These are phyloP conservation scores for Corbicula japonica DNA, from an alignment of 2,888 invertebrate genomes.

Conservation along the genomic window DNA sequence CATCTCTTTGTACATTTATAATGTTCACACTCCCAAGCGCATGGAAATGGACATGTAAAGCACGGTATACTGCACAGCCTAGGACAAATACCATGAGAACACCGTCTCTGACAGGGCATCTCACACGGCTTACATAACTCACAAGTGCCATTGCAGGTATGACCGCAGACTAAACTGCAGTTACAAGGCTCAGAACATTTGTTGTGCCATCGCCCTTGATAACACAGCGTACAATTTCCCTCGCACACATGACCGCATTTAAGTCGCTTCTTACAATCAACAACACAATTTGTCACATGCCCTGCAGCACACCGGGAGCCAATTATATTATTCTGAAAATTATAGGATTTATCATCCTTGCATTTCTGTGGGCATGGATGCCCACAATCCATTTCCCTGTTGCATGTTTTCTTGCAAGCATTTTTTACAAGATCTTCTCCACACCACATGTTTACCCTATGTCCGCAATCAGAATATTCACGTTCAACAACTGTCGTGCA, in stretches of 20 bases:
- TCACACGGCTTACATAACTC: conserved; percentile 50
- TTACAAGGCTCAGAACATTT: conserved; percentile 41
- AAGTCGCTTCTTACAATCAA: conserved; percentile 71
- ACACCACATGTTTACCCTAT: conserved; percentile 6
- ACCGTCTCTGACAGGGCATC: conserved; percentile 49
- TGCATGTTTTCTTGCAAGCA: conserved; percentile 10
- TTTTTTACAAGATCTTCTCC: neutral
- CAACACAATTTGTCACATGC: conserved; percentile 66
- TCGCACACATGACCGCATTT: conserved; percentile 69
- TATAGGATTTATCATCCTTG: too few relatives aligned
- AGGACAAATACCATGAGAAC: conserved; percentile 72
- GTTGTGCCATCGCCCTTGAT: conserved; percentile 50
- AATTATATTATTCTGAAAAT: neutral
- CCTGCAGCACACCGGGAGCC: conserved; percentile 15
- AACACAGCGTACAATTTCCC: conserved; percentile 55
- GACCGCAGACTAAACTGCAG: conserved; percentile 59
- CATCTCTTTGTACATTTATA: conserved; percentile 81
- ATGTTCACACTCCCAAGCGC: conserved; percentile 84
- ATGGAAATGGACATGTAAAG: conserved; percentile 83
- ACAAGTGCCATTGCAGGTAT: conserved; percentile 57
- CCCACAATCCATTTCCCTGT: conserved; percentile 26
- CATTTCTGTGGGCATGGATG: conserved; percentile 30
- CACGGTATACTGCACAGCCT: conserved; percentile 81
- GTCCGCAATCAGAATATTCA: conserved; percentile 31
- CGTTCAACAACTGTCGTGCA: neutral